phyloP scores from a whole-genome alignment of 2,113 vertebrate genomes.

The Corynorhinus townsendii region DNA sequence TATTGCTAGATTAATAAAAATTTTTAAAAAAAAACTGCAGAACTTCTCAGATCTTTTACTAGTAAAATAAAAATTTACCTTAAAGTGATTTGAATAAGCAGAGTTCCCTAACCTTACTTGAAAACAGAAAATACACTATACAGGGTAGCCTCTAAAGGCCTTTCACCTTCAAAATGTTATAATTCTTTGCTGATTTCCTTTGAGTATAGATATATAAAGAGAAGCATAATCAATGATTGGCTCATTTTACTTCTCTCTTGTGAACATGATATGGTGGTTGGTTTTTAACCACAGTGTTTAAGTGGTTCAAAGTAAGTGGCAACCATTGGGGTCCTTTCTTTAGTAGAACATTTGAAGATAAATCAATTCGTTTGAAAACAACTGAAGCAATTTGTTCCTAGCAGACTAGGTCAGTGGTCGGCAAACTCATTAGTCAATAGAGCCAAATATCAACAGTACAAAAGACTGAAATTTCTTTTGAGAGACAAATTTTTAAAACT shows the following conservation, averaged over 20 bases:
- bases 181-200: background rate
- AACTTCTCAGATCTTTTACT: background rate
- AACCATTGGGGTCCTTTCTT: background rate
- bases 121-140: background rate
- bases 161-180: background rate
- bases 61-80: background rate
- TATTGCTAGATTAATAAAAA: background rate
- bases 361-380: slow-evolving; percentile 23
- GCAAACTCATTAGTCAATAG: too few species aligned
- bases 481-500: too few species aligned
- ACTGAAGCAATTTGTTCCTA: background rate
- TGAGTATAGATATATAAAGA: background rate
- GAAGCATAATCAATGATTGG: background rate
- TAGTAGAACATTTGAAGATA: background rate
- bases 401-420: background rate
- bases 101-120: background rate
- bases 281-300: background rate
- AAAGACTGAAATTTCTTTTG: too few species aligned
- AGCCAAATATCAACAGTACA: too few species aligned
- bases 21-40: background rate
- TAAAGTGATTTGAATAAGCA: background rate
- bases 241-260: background rate
- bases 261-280: background rate
- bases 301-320: slow-evolving; percentile 4
- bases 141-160: background rate